Conservation (phyloP, 2,888 invertebrate genomes). For the Melipona beecheii region DNA sequence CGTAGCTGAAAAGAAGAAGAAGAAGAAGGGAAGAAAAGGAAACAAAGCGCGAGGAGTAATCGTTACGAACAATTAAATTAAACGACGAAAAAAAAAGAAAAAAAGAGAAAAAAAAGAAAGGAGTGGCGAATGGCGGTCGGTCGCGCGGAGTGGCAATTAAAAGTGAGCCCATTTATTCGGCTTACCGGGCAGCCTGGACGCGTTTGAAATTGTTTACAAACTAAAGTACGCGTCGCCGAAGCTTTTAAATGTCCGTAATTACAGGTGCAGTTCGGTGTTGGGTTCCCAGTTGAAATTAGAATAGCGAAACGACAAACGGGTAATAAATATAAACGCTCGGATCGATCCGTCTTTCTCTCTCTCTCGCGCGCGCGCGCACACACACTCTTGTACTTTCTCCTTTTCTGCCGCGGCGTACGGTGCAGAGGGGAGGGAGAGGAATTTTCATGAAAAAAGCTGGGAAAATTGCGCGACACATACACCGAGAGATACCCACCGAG, state of each 20-base stretch:
- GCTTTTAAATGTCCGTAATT: constrained; percentile 51
- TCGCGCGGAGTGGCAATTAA: constrained; percentile 55
- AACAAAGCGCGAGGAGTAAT: constrained; percentile 23
- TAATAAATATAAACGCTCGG: constrained; percentile 37
- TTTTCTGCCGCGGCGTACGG: neutral
- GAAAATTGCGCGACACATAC: constrained; percentile 25
- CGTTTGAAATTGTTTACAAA: constrained; percentile 63
- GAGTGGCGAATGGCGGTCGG: constrained; percentile 5
- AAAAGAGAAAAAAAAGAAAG: neutral
- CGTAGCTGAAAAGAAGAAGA: neutral
- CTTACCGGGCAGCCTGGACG: constrained; percentile 28
- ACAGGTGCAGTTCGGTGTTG: constrained; percentile 24
- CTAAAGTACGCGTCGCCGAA: constrained; percentile 38
- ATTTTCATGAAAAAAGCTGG: neutral
- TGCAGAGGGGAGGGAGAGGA: neutral
- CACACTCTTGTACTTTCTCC: neutral
- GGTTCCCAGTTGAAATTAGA: constrained; percentile 30
- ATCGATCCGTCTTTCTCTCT: constrained; percentile 10
- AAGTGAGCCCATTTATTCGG: constrained; percentile 60
- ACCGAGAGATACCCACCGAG: neutral
- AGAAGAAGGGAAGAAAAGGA: too few relatives aligned
- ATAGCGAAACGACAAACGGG: constrained; percentile 38
- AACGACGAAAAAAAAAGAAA: constrained; percentile 2
- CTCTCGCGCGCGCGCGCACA: neutral
- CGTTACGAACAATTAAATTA: constrained; percentile 56